Conservation (phyloP, 2,797 vertebrate species). For the Discoglossus pictus region DNA sequence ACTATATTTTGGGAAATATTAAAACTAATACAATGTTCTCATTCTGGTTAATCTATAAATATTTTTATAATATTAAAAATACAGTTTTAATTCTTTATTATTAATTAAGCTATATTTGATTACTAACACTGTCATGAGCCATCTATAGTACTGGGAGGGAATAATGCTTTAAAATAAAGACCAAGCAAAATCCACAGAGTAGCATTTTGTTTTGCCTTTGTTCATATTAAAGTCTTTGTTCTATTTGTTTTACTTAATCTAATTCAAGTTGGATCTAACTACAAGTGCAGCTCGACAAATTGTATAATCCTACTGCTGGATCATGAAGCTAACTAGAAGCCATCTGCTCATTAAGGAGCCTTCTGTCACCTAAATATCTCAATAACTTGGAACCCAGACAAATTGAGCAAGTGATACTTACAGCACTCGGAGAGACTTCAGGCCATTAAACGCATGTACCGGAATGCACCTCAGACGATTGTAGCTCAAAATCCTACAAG, state of each 20-base stretch:
- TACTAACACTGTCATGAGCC: no score
- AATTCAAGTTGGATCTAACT: conserved; percentile 45
- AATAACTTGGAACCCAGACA: not conserved
- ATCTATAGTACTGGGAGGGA: no score
- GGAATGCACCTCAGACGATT: conserved; percentile 95
- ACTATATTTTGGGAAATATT: no score
- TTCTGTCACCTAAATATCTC: conserved; percentile 28
- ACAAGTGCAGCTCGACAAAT: conserved; percentile 43
- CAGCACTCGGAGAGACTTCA: conserved; percentile 90
- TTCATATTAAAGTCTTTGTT: conserved; percentile 5
- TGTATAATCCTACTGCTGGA: conserved; percentile 44
- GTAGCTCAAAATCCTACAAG: conserved; percentile 92
- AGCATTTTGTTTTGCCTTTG: conserved; percentile 4
- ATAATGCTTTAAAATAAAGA: not conserved
- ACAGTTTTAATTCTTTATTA: no score
- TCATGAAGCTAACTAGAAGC: conserved; percentile 48
- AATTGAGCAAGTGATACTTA: conserved; percentile 70
- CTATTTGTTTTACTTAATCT: conserved; percentile 25
- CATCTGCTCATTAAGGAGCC: conserved; percentile 47
- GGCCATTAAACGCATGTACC: conserved; percentile 85
- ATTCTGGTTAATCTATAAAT: no score
- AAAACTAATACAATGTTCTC: no score
- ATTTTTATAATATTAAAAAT: no score
- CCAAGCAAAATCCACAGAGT: not conserved
- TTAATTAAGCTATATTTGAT: no score